These are phyloP conservation scores for Neoitamus cyanurus DNA, from an alignment of 2,888 invertebrate species.

Conservation along the genomic window DNA sequence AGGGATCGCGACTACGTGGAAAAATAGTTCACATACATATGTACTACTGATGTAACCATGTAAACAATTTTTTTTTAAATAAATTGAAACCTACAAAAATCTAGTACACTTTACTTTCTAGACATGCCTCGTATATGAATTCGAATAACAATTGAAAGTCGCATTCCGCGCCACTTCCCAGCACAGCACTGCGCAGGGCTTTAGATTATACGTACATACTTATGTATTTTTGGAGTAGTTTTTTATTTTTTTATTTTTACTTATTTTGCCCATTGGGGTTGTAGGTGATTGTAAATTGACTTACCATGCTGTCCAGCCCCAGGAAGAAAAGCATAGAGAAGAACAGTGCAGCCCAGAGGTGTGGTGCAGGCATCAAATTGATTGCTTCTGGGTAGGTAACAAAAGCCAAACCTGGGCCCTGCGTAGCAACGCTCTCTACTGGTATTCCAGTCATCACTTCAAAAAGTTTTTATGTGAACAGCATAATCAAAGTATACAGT, in stretches of 20 bases:
- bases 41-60: no score
- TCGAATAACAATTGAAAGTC: no score
- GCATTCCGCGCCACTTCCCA: no score
- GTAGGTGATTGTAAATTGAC: constrained; percentile 54
- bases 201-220: no score
- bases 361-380: constrained; percentile 78
- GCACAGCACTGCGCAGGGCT: no score
- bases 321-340: constrained; percentile 85
- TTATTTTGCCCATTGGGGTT: not conserved
- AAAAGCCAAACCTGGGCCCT: constrained; percentile 82
- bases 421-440: constrained; percentile 80
- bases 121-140: no score
- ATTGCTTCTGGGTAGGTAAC: constrained; percentile 84
- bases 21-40: no score
- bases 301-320: constrained; percentile 82
- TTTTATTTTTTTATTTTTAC: not conserved
- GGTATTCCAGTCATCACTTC: constrained; percentile 76
- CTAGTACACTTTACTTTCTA: no score
- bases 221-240: not conserved
- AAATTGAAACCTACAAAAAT: no score
- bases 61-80: no score
- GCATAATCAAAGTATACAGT: not conserved
- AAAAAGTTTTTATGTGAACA: not conserved
- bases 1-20: no score
- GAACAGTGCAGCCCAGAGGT: constrained; percentile 81